Evolutionary conservation across 2,797 vertebrate species (phyloP), one percentile per base, ranked within the genome.

Genomic region (Cynopterus sphinx): DNA sequence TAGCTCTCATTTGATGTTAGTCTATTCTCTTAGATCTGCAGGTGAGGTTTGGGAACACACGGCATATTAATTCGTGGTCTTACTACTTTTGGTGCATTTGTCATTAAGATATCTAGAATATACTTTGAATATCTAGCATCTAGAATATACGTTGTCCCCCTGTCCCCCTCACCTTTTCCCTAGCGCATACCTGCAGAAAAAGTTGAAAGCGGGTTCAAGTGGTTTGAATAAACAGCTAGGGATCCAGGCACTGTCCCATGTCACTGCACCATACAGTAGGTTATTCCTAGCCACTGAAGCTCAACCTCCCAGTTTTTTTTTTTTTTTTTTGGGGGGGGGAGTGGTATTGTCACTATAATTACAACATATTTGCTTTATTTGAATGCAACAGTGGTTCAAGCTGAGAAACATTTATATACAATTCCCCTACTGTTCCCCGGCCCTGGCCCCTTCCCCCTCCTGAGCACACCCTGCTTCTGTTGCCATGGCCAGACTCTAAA

Each of bases 401-500:
- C 96, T 97, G 97, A 91, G 88, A 85, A 87, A 91, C 61, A 96
- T 98, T 97, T 97, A 92, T 79, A 95, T 79, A 94, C 96, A 77
- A 39, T 97, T 93, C 87, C 96, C 81, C 41, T 51, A 41, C 51
- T 9, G 19, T 33, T 78, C 92, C 65, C 90, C 87, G 43, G 78
- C 79, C 78, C 57, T 33, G 4, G 0, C 41, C 74, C 73, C 55
- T n/a, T 36, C 41, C 57, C 79, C 39, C 39, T 22, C 55, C 51
- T 1, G 1, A 1, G 26, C n/a, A 46, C 61, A 81, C 67, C 95
- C 97, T 84, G 33, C 93, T 55, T 97, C 91, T 98, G 98, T 98
- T 98, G 98, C 98, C 98, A 98, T 98, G 98, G 98, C 96, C 98
- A 99, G 99, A 98, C 98, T 98, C 99, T 98, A 98, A 99, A 99